phyloP scores from a whole-genome alignment of 64 coral and sea anemone genomes.

The Montipora sp. region DNA sequence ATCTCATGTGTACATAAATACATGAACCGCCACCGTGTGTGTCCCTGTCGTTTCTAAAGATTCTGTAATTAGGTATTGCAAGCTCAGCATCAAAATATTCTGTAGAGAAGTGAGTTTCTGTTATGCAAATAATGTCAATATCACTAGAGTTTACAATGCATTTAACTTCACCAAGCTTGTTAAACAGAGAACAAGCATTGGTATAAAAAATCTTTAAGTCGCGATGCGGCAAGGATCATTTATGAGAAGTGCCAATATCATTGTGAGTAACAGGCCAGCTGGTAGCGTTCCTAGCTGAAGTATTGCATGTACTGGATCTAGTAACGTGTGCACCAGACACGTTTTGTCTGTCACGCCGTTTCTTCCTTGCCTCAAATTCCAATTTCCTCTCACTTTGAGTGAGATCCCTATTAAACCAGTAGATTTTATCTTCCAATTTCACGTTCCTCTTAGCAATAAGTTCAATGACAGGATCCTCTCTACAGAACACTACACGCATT shows the following conservation, averaged over 20 bases:
- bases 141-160: too few species aligned
- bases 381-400: conserved; percentile 7
- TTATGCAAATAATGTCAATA: too few species aligned
- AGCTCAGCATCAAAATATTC: too few species aligned
- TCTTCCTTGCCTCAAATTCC: conserved; percentile 1
- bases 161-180: too few species aligned
- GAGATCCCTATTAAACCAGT: not conserved
- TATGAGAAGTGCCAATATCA: not conserved
- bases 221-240: not conserved
- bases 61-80: too few species aligned
- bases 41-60: not conserved
- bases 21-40: not conserved
- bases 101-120: too few species aligned
- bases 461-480: too few species aligned
- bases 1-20: not conserved
- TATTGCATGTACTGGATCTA: not conserved
- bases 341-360: not conserved
- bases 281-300: too few species aligned
- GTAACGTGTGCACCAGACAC: not conserved
- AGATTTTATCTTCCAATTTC: not conserved
- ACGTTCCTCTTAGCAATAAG: not conserved
- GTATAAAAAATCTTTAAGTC: conserved; percentile 14
- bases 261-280: too few species aligned
- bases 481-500: too few species aligned
- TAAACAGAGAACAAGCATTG: not conserved